Percentiles rank a stretch among this genome's conserved stretches.
These are phyloP conservation scores for Eurois occulta DNA, from an alignment of 2,888 invertebrate genomes.

Conservation along the genomic window DNA sequence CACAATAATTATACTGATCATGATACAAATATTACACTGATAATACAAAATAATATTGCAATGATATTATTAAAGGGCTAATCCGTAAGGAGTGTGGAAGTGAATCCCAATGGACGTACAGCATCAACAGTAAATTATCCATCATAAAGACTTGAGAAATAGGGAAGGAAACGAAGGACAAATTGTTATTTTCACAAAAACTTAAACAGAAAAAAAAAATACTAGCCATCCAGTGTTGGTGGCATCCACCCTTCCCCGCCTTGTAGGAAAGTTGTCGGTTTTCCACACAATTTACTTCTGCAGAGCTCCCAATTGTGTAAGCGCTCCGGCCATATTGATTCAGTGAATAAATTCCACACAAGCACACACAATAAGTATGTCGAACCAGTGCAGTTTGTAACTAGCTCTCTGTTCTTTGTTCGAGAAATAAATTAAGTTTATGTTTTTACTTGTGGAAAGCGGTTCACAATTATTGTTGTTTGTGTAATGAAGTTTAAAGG, in stretches of 20 bases:
- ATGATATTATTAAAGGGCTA: background rate
- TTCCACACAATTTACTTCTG: conserved; percentile 55
- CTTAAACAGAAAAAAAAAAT: background rate
- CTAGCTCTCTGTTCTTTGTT: conserved; percentile 48
- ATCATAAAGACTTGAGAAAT: background rate
- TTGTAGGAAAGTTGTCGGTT: conserved; percentile 49
- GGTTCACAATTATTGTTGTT: background rate
- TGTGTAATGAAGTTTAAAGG: background rate
- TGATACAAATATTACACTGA: background rate
- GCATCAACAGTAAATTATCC: background rate
- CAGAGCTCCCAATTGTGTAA: conserved; percentile 47
- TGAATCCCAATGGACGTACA: background rate
- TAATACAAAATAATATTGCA: background rate
- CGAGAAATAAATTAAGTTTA: conserved; percentile 51
- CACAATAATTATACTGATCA: background rate
- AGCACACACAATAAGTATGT: conserved; percentile 58
- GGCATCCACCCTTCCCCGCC: conserved; percentile 32
- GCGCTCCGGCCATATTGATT: conserved; percentile 57
- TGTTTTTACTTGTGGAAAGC: conserved; percentile 38
- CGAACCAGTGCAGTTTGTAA: conserved; percentile 38
- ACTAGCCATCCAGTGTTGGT: background rate
- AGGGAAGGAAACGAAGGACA: background rate
- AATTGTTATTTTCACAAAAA: background rate
- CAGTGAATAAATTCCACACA: conserved; percentile 60
- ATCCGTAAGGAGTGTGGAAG: background rate